A percentile compares a stretch with the other conserved stretches of the same genome.
phyloP scores from a whole-genome alignment of 2,113 vertebrate genomes.

The Hypocryptadius cinnamomeus region DNA sequence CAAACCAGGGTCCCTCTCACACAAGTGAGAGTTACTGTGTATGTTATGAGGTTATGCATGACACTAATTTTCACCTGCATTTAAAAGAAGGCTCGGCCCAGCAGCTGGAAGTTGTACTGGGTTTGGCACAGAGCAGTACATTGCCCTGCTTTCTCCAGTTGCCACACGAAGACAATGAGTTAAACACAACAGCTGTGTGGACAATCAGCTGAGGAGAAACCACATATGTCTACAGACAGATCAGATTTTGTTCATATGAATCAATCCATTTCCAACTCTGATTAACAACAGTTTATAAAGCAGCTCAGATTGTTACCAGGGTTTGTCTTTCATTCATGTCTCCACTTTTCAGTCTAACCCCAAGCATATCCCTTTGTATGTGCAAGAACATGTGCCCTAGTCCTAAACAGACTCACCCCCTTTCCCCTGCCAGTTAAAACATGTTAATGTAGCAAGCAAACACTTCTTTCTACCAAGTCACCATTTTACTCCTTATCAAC shows the following conservation, averaged over 20 bases:
- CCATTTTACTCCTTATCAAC: background rate
- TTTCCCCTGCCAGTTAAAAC: background rate
- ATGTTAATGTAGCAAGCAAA: background rate
- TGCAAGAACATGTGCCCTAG: background rate
- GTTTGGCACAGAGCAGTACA: background rate
- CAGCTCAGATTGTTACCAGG: background rate
- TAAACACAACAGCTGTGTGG: slow-evolving; percentile 30
- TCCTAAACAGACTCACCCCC: background rate
- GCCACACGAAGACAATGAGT: slow-evolving; percentile 6
- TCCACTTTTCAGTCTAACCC: background rate
- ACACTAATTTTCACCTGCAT: background rate
- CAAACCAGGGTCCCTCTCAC: background rate
- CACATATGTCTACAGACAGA: background rate
- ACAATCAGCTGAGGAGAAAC: background rate
- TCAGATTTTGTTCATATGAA: background rate
- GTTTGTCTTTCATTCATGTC: background rate
- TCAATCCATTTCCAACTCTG: background rate
- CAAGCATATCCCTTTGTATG: background rate
- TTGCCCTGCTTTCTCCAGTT: background rate
- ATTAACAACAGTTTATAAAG: background rate
- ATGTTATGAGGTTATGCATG: background rate
- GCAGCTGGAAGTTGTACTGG: background rate
- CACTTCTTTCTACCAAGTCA: background rate
- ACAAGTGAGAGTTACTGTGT: background rate
- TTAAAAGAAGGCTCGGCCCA: background rate